Evolutionary conservation across 2,888 invertebrate species (phyloP).

Genomic region (Cepaea hortensis): DNA sequence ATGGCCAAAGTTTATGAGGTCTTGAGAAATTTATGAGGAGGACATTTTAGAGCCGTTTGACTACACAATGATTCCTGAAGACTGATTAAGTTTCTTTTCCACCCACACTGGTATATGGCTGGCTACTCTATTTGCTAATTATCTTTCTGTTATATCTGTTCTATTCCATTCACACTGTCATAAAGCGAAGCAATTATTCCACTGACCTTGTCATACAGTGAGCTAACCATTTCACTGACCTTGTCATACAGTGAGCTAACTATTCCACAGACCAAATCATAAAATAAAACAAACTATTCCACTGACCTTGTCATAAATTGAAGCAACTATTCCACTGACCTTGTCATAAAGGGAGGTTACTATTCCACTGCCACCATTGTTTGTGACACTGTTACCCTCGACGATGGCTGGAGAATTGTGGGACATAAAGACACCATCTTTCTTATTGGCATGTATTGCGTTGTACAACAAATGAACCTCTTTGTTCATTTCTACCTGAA

Average conservation of each 20-base stretch:
- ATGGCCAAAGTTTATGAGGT: no score
- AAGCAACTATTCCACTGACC: constrained; percentile 56
- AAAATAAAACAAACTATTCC: background rate
- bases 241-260: background rate
- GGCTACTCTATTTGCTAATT: no score
- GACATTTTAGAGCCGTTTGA: no score
- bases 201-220: background rate
- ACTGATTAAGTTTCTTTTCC: no score
- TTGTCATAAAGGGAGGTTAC: constrained; percentile 52
- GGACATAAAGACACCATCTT: constrained; percentile 63
- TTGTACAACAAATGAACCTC: constrained; percentile 63
- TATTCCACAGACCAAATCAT: constrained; percentile 29
- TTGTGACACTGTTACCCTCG: constrained; percentile 64
- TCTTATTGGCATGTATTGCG: constrained; percentile 66
- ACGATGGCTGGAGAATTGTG: constrained; percentile 61
- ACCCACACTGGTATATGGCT: no score
- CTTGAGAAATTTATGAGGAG: no score
- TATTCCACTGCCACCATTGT: constrained; percentile 65
- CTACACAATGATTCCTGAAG: no score
- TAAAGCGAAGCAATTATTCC: background rate
- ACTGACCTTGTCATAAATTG: constrained; percentile 48
- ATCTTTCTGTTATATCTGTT: no score
- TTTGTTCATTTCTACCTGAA: constrained; percentile 63
- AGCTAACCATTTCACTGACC: no score
- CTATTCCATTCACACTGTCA: background rate